Evolutionary conservation across 1,140 invertebrate species (phyloP), one percentile per base, ranked within the genome.

Genomic region (Cataglyphis hispanica): DNA sequence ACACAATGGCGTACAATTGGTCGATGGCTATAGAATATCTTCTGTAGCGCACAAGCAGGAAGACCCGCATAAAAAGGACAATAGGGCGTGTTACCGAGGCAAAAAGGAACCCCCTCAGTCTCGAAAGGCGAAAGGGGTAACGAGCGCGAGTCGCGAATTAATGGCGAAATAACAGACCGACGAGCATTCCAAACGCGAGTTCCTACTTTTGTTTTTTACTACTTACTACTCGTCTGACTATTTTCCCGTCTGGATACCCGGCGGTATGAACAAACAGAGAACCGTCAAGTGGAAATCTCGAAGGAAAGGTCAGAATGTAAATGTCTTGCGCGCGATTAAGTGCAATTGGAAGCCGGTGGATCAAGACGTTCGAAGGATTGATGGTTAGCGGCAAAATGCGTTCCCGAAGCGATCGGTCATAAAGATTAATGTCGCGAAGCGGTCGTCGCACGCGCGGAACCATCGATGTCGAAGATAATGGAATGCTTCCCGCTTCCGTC

Each of bases 1-100:
- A 86, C 43, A 89, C 87, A 89, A 89, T 89, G 85, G 88, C 58
- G 46, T 61, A 81, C 87, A 75, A 89, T 89, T 77, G 87, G 88
- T 58, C 84, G 70, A 76, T 66, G 63, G 66, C 87, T 88, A 70
- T 81, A 89, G 75, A 80, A 61, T 66, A 86, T 60, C 84, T 81
- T 67, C 40, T 69, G 61, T 64, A 56, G 76, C 31, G 76, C 31
- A 66, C 84, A 66, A 76, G 63, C 77, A 83, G 70, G 72, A 86
- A 89, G 84, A 84, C 60, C 25, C 16, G 66, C 53, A 86, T 83
- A 86, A 89, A 89, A 78, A 89, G 87, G 77, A 89, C 87, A 89
- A 89, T 89, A 81, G 88, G 66, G 10, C 76, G 63, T 53, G 84
- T 53, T 78, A 84, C 22, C 60, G 31, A 61, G 78, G 10, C 53